These are phyloP conservation scores for Tolmerus cingulatus DNA, from an alignment of 2,888 invertebrate genomes.

Conservation along the genomic window DNA sequence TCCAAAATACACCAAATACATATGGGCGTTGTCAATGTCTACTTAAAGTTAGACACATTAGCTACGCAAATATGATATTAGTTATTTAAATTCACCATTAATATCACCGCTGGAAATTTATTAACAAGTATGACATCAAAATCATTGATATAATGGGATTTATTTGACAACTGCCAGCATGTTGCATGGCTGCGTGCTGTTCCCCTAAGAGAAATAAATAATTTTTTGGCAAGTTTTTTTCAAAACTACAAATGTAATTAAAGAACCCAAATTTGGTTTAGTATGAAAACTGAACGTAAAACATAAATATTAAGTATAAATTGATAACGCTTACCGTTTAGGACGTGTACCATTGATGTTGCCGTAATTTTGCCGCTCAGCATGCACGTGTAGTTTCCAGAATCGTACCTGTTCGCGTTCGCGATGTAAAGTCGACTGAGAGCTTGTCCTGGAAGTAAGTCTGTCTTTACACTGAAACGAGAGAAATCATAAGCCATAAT, in stretches of 20 bases:
- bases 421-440: constrained; percentile 81
- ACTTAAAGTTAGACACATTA: neutral
- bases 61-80: constrained; percentile 38
- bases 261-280: too few relatives aligned
- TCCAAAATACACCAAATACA: neutral
- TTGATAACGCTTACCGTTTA: constrained; percentile 70
- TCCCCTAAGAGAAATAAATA: constrained; percentile 56
- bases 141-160: constrained; percentile 57
- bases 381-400: constrained; percentile 81
- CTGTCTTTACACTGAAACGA: constrained; percentile 76
- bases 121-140: constrained; percentile 55
- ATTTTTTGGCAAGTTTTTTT: too few relatives aligned
- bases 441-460: constrained; percentile 76
- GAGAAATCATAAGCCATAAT: neutral
- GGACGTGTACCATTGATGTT: constrained; percentile 77
- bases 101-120: constrained; percentile 51
- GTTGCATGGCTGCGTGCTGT: constrained; percentile 64
- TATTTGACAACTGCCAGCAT: constrained; percentile 56
- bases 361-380: constrained; percentile 75
- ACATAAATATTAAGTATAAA: neutral
- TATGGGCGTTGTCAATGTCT: neutral
- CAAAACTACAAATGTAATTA: too few relatives aligned
- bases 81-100: constrained; percentile 23
- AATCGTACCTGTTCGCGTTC: constrained; percentile 79
- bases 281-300: neutral